phyloP scores from a whole-genome alignment of 2,888 invertebrate species.

The Orthosia cruda region DNA sequence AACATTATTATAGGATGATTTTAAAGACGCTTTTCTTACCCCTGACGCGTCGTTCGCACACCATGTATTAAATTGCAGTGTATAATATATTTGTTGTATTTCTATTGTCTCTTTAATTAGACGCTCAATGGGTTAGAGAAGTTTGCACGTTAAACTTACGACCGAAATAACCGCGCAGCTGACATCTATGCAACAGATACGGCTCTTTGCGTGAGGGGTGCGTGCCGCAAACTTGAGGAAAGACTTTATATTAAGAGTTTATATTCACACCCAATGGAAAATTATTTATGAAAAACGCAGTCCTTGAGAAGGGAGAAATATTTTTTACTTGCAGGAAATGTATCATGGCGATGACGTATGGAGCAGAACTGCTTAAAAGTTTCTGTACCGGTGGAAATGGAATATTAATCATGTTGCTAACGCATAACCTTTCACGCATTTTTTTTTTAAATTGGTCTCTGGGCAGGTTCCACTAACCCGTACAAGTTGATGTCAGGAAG shows the following conservation, averaged over 20 bases:
- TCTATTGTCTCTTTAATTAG: too few species aligned
- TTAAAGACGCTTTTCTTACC: too few species aligned
- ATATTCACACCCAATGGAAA: constrained; percentile 17
- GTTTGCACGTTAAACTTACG: background rate
- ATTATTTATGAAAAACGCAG: constrained; percentile 30
- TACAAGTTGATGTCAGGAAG: constrained; percentile 14
- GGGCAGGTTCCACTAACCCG: background rate
- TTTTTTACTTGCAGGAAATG: background rate
- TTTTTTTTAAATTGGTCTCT: too few species aligned
- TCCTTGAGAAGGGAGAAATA: background rate
- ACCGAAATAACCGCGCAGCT: background rate
- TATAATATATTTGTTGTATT: too few species aligned
- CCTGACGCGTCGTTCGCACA: too few species aligned
- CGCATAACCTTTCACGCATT: too few species aligned
- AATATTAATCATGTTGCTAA: background rate
- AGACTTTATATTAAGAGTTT: too few species aligned
- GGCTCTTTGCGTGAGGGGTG: background rate
- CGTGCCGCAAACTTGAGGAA: background rate
- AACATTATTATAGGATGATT: background rate
- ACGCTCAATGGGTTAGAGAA: too few species aligned
- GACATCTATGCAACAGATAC: background rate
- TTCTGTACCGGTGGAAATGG: background rate
- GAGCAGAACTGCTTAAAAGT: background rate
- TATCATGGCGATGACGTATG: background rate
- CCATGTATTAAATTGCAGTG: too few species aligned